Base-by-base conservation (phyloP, 2,797 vertebrate genomes). In the Hydrolagus colliei region DNA sequence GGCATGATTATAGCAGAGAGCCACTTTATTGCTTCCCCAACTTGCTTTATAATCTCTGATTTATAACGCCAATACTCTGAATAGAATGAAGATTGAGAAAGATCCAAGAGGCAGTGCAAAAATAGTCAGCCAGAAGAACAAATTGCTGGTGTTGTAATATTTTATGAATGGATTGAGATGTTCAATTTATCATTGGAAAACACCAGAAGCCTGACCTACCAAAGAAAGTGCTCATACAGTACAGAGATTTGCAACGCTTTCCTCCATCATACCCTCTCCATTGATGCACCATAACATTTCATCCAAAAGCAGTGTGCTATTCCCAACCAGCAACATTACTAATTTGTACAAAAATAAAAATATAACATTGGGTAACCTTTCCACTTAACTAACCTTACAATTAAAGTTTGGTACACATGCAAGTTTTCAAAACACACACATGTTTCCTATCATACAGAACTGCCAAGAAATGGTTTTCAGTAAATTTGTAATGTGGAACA, bases 401-500 rank as follows among this genome's bases (percentile, higher is more conserved):
- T 84, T 84, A 84, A 84, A 35, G 14, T 27, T 71, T 27, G 79
- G 32, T 35, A 71, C 32, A 68, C 65, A 1, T 41, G 32, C 32
- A 84, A 71, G 79, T 35, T 41, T 84, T 84, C 79, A 84, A 71
- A 80, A 71, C 1, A 1, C 65, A 84, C 79, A 84, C 32, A 68
- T 84, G 79, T 41, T 84, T 84, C 65, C 65, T 35, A 84, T 84
- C 79, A 84, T 84, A 52, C 41, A 41, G 65, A 84, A 84, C 79
- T 84, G 79, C 79, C 79, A 84, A 84, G 41, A 84, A 84, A 84
- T 84, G 79, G 79, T 84, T 84, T 84, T 84, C 79, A 41, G 65
- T 84, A 84, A 84, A 84, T 84, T 84, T 84, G 79, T 84, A 84
- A 63, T 84, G 65, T 68, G 79, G 79, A 84, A 84, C 79, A 84